Evolutionary conservation across 1,140 invertebrate genomes (phyloP).

Genomic region (Pantala flavescens): DNA sequence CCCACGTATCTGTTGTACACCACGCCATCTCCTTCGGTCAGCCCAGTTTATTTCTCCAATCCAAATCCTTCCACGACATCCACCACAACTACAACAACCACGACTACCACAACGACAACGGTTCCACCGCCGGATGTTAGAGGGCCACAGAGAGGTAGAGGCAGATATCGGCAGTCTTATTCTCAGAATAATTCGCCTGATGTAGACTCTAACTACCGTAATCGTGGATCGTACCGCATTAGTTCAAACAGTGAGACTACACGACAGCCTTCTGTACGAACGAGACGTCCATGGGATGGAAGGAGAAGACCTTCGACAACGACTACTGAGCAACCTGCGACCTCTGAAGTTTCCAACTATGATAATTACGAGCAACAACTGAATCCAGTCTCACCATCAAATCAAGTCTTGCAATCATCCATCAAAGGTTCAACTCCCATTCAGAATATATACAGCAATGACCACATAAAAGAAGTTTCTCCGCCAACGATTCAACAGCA

Average conservation of each 20-base stretch:
- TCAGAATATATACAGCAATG: no score
- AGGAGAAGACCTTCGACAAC: background rate
- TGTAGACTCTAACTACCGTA: background rate
- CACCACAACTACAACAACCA: slow-evolving; percentile 23
- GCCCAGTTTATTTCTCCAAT: background rate
- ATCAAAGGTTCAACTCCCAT: no score
- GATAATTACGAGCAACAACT: no score
- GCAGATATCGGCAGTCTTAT: slow-evolving; percentile 29
- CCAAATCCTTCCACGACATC: background rate
- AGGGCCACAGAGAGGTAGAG: slow-evolving; percentile 28
- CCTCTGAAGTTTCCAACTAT: no score
- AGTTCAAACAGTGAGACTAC: background rate
- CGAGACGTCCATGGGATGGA: background rate
- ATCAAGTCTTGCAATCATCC: no score
- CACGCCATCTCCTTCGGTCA: background rate
- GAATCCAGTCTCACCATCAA: no score
- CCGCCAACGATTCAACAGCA: background rate
- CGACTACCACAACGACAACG: slow-evolving; percentile 25
- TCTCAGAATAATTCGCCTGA: background rate
- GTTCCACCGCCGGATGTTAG: slow-evolving; percentile 28
- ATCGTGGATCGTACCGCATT: background rate
- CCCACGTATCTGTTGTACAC: no score
- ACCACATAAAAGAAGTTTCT: background rate
- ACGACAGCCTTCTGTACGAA: background rate
- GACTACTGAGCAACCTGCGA: background rate